Evolutionary conservation across 30 jellyfish, hydroid and myxozoan genomes (phyloP).

Genomic region (Aurelia coerulea): DNA sequence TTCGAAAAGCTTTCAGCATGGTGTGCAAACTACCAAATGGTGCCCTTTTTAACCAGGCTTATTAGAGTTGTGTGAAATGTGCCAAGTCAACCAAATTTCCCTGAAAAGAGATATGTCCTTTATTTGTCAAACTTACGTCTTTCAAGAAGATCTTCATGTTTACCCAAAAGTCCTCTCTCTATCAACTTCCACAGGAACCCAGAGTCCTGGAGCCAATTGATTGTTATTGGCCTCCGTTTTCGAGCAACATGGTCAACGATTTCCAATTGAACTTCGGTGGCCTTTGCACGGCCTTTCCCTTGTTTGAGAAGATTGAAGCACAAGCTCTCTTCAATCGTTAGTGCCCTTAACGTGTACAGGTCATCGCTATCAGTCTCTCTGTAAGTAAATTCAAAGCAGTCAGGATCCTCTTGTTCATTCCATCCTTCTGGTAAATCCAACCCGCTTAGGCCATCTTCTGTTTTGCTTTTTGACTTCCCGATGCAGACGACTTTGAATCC

Average conservation of each 20-base stretch:
- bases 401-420: conserved; percentile 62
- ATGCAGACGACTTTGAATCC: conserved; percentile 24
- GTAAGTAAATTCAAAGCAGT: conserved; percentile 58
- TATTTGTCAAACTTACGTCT: conserved; percentile 17
- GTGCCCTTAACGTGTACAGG: conserved; percentile 17
- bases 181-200: conserved; percentile 46
- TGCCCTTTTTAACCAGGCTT: too few relatives aligned
- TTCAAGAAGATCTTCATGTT: conserved; percentile 44
- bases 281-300: conserved; percentile 44
- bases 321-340: conserved; percentile 39
- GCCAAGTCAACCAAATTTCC: too few relatives aligned
- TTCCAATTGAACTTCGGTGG: conserved; percentile 24
- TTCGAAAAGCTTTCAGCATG: too few relatives aligned
- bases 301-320: conserved; percentile 25
- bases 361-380: neutral
- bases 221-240: conserved; percentile 32
- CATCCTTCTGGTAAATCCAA: conserved; percentile 51
- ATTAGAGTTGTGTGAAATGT: too few relatives aligned
- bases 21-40: too few relatives aligned
- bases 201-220: conserved; percentile 43
- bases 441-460: conserved; percentile 15
- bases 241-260: conserved; percentile 32
- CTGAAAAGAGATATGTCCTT: too few relatives aligned
- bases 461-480: conserved; percentile 15
- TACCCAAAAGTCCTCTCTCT: conserved; percentile 41